These are phyloP conservation scores for Galendromus occidentalis DNA, from an alignment of 1,140 invertebrate species.

Conservation along the genomic window DNA sequence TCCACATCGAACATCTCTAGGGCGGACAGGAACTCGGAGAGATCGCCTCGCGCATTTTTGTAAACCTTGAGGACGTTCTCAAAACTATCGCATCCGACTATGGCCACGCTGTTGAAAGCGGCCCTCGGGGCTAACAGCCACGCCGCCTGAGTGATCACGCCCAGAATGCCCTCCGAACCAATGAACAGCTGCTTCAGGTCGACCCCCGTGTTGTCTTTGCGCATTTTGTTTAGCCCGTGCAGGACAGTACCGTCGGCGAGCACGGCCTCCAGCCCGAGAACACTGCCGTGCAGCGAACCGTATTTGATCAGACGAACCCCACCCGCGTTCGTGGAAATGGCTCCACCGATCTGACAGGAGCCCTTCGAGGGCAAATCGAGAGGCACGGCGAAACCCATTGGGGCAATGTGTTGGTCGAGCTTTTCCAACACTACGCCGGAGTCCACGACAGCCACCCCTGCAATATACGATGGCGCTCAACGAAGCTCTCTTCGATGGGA, in stretches of 20 bases:
- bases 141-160: constrained; percentile 74
- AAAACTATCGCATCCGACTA: constrained; percentile 52
- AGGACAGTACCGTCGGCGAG: constrained; percentile 68
- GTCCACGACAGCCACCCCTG: constrained; percentile 64
- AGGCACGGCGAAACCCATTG: constrained; percentile 66
- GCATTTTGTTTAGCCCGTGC: constrained; percentile 58
- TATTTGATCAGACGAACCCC: constrained; percentile 79
- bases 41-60: constrained; percentile 43
- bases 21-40: constrained; percentile 76
- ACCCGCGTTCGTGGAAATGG: constrained; percentile 88
- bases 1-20: constrained; percentile 71
- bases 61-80: constrained; percentile 52
- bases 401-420: constrained; percentile 50
- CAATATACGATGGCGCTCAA: constrained; percentile 15
- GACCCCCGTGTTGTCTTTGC: constrained; percentile 95
- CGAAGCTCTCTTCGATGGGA: not conserved
- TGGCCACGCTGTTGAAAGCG: constrained; percentile 55
- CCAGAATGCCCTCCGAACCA: constrained; percentile 88
- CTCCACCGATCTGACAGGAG: constrained; percentile 89
- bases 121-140: constrained; percentile 68
- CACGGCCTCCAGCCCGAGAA: constrained; percentile 81
- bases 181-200: constrained; percentile 92
- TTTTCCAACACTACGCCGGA: constrained; percentile 77
- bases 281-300: constrained; percentile 76
- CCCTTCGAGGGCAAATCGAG: constrained; percentile 91